Conservation (phyloP, 2,797 vertebrate genomes). For the Takifugu rubripes region DNA sequence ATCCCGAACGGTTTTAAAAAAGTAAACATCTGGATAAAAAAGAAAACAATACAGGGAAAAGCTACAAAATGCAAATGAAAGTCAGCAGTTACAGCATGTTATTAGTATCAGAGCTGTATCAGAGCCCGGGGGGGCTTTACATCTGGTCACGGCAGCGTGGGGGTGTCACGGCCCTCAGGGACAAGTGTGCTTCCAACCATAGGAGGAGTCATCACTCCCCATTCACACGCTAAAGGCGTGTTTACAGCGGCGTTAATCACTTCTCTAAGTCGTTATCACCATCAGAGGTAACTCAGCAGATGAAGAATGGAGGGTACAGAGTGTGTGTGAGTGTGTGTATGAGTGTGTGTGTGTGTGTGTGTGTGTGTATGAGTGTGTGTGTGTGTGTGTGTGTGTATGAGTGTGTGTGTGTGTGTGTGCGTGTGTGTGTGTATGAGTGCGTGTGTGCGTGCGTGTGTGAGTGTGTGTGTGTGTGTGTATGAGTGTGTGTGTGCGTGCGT, state of each 20-base stretch:
- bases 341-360: no score
- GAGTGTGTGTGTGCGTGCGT: no score
- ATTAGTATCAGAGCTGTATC: slow-evolving; percentile 8
- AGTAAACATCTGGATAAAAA: slow-evolving; percentile 37
- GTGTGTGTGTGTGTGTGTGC: no score
- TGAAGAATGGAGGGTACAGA: slow-evolving; percentile 48
- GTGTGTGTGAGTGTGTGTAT: no score
- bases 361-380: no score
- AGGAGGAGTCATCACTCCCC: slow-evolving; percentile 94
- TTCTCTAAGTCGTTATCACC: slow-evolving; percentile 54
- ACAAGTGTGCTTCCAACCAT: slow-evolving; percentile 86
- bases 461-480: no score
- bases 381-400: no score
- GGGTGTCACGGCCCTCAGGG: slow-evolving; percentile 41
- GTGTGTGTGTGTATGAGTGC: no score
- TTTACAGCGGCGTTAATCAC: slow-evolving; percentile 48
- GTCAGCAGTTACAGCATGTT: slow-evolving; percentile 47
- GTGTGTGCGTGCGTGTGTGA: no score
- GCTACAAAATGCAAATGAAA: slow-evolving; percentile 51
- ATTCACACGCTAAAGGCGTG: slow-evolving; percentile 60
- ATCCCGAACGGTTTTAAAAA: slow-evolving; percentile 34
- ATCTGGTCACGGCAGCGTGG: no score
- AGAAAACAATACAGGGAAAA: slow-evolving; percentile 19
- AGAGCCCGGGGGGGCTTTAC: no score
- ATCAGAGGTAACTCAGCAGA: slow-evolving; percentile 46